Evolutionary conservation across 2,113 vertebrate genomes (phyloP).

Genomic region (Echinops telfairi): DNA sequence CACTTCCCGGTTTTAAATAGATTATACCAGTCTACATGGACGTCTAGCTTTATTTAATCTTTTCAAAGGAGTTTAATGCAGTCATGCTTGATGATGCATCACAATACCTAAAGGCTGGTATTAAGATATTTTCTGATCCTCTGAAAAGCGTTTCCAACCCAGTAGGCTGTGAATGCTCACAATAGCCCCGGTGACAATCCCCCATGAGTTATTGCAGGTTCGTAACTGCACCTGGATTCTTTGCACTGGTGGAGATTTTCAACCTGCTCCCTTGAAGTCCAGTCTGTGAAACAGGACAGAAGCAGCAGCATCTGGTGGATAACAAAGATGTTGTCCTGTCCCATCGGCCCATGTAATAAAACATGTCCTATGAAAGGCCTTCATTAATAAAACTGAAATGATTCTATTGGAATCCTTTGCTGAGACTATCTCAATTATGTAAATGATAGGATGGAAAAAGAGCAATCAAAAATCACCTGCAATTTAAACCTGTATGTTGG

Average conservation of each 20-base stretch:
- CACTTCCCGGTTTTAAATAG: slow-evolving; percentile 60
- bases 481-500: slow-evolving; percentile 47
- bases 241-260: slow-evolving; percentile 41
- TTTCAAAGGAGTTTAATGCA: slow-evolving; percentile 65
- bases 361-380: slow-evolving; percentile 21
- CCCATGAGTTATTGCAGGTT: slow-evolving; percentile 55
- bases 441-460: slow-evolving; percentile 29
- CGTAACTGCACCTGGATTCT: slow-evolving; percentile 66
- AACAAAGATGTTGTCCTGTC: background rate
- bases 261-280: background rate
- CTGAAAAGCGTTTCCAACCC: slow-evolving; percentile 73
- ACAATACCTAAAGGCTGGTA: slow-evolving; percentile 62
- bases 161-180: slow-evolving; percentile 73
- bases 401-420: slow-evolving; percentile 45
- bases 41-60: slow-evolving; percentile 64
- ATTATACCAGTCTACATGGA: slow-evolving; percentile 47
- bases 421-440: slow-evolving; percentile 61
- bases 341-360: slow-evolving; percentile 20
- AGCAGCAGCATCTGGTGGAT: background rate
- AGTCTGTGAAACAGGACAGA: background rate
- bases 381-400: slow-evolving; percentile 58
- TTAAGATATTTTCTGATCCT: slow-evolving; percentile 78
- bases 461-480: slow-evolving; percentile 61
- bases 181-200: slow-evolving; percentile 72
- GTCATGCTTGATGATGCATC: slow-evolving; percentile 60